Evolutionary conservation across 2,113 vertebrate genomes (phyloP).

Genomic region (Lates calcarifer): DNA sequence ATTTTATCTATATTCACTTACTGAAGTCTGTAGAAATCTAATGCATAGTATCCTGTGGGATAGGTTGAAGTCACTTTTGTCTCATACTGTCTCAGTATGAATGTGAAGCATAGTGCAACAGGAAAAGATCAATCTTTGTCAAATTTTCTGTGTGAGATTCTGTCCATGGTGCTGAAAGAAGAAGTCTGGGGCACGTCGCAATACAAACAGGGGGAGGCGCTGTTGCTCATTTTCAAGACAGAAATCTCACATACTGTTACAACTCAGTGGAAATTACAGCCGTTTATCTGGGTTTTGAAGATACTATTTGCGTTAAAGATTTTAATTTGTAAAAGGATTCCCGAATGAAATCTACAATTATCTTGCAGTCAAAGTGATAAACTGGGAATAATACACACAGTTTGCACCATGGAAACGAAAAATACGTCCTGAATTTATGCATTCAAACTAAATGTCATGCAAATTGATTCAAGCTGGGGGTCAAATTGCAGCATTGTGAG

Average conservation of each 20-base stretch:
- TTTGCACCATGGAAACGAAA: not conserved
- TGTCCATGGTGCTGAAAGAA: conserved; percentile 65
- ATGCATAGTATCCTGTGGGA: not conserved
- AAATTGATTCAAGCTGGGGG: conserved; percentile 48
- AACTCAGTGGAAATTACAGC: not conserved
- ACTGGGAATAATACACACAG: not conserved
- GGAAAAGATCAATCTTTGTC: not conserved
- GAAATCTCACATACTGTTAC: not conserved
- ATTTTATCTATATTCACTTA: not conserved
- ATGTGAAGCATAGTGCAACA: not conserved
- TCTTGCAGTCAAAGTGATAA: not conserved
- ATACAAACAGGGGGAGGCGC: conserved; percentile 69
- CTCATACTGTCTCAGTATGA: not conserved
- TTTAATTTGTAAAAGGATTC: not conserved
- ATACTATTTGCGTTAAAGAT: not conserved
- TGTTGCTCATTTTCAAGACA: conserved; percentile 60
- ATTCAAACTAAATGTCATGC: conserved; percentile 42
- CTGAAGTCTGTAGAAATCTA: not conserved
- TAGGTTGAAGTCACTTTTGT: not conserved
- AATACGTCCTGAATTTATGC: conserved; percentile 4
- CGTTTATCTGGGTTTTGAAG: conserved; percentile 1
- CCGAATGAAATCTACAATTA: not conserved
- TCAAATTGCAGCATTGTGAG: conserved; percentile 35
- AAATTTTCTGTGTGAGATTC: conserved; percentile 1
- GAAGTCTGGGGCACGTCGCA: not conserved